phyloP scores from a whole-genome alignment of 2,888 invertebrate species.

The Taphrorychus bicolor region DNA sequence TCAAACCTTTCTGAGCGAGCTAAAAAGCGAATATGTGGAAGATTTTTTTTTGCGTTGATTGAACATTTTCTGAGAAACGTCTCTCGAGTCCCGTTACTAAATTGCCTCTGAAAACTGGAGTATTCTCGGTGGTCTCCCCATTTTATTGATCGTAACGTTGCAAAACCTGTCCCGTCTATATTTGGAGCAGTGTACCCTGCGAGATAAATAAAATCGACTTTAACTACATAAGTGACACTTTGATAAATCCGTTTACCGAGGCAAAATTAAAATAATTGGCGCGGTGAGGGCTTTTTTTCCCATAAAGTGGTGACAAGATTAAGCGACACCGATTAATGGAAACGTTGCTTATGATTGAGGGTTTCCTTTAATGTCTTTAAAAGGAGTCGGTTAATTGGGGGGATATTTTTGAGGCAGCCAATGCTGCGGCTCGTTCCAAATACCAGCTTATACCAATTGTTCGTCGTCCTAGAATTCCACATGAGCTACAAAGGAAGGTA shows the following conservation, averaged over 20 bases:
- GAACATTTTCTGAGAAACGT: neutral
- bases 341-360: slow-evolving; percentile 30
- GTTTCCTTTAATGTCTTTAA: slow-evolving; percentile 23
- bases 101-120: neutral
- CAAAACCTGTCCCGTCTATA: slow-evolving; percentile 25
- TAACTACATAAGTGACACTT: slow-evolving; percentile 32
- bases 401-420: neutral
- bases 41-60: neutral
- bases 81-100: neutral
- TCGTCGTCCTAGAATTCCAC: slow-evolving; percentile 30
- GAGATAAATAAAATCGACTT: slow-evolving; percentile 28
- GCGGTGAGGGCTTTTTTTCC: slow-evolving; percentile 19
- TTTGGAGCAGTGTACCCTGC: slow-evolving; percentile 22
- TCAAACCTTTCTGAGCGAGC: too few species aligned
- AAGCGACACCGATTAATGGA: slow-evolving; percentile 28
- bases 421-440: slow-evolving; percentile 1
- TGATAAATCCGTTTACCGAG: slow-evolving; percentile 36
- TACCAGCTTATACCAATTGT: slow-evolving; percentile 13
- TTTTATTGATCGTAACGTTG: neutral
- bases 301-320: slow-evolving; percentile 32
- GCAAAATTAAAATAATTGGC: slow-evolving; percentile 36
- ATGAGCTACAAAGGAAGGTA: slow-evolving; percentile 31
- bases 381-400: slow-evolving; percentile 9
- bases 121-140: neutral
- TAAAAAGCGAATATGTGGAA: too few species aligned